phyloP scores from a whole-genome alignment of 2,113 vertebrate species.

The Platysteira castanea region DNA sequence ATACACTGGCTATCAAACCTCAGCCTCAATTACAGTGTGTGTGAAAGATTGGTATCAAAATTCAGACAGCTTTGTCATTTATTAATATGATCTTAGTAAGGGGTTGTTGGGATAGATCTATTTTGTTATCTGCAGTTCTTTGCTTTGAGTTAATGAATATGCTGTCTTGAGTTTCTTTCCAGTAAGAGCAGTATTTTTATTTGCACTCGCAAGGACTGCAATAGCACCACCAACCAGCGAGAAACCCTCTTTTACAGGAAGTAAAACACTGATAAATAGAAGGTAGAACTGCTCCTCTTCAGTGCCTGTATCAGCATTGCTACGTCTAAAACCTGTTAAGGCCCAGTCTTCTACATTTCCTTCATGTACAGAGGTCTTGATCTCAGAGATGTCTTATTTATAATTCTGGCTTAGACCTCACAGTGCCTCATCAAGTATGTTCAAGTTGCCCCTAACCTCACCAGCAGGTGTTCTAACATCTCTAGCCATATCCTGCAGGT shows the following conservation, averaged over 20 bases:
- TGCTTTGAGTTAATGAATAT: background rate
- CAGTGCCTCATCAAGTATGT: background rate
- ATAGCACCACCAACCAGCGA: background rate
- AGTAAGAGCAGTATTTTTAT: background rate
- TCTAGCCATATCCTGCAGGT: background rate
- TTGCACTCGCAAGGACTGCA: background rate
- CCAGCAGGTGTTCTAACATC: background rate
- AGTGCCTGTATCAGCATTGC: background rate
- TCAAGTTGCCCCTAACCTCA: background rate
- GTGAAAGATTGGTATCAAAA: conserved; percentile 43
- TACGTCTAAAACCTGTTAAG: background rate
- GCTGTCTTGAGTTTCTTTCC: background rate
- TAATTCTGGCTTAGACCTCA: background rate
- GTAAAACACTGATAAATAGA: background rate
- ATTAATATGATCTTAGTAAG: background rate
- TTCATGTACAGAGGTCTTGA: background rate
- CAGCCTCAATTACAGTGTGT: background rate
- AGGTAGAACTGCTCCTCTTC: background rate
- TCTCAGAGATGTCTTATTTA: background rate
- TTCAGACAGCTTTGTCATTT: conserved; percentile 12
- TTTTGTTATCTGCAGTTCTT: background rate
- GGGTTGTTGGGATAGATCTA: background rate
- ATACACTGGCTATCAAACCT: background rate
- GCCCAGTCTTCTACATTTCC: background rate
- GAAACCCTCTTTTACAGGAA: background rate